These are phyloP conservation scores for Acrocephalus arundinaceus DNA, from an alignment of 2,113 vertebrate species.

Conservation along the genomic window DNA sequence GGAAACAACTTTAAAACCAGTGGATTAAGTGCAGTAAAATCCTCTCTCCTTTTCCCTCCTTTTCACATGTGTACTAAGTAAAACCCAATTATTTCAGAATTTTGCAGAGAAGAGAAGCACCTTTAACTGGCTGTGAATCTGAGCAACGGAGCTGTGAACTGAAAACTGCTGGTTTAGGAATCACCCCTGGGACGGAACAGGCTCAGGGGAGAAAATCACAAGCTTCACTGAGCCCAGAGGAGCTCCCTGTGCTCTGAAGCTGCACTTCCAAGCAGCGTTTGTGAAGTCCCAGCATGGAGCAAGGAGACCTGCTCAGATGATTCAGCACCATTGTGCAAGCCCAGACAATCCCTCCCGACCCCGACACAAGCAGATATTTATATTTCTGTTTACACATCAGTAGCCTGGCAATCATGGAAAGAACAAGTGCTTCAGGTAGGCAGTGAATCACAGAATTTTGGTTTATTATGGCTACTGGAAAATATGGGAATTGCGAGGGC, in stretches of 20 bases:
- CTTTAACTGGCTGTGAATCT: not conserved
- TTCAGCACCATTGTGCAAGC: slow-evolving; percentile 20
- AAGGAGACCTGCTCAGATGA: slow-evolving; percentile 36
- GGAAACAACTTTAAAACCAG: not conserved
- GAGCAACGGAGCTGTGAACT: not conserved
- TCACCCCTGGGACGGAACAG: rapidly evolving
- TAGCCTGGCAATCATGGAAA: slow-evolving; percentile 23
- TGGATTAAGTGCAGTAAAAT: not conserved
- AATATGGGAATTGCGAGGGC: not conserved
- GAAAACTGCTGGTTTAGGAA: not conserved
- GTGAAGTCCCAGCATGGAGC: not conserved
- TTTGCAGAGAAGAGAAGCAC: not conserved
- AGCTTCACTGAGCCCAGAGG: not conserved
- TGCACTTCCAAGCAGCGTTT: not conserved
- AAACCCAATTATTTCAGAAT: not conserved
- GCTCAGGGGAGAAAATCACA: not conserved
- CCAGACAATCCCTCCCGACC: not conserved
- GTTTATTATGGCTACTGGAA: not conserved
- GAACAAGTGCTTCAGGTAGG: not conserved
- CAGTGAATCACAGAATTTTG: not conserved
- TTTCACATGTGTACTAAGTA: not conserved
- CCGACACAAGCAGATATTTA: not conserved
- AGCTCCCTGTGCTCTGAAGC: not conserved
- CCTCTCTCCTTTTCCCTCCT: not conserved
- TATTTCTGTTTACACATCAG: slow-evolving; percentile 10